These are phyloP conservation scores for Brenthis daphne DNA, from an alignment of 2,888 invertebrate genomes.

Conservation along the genomic window DNA sequence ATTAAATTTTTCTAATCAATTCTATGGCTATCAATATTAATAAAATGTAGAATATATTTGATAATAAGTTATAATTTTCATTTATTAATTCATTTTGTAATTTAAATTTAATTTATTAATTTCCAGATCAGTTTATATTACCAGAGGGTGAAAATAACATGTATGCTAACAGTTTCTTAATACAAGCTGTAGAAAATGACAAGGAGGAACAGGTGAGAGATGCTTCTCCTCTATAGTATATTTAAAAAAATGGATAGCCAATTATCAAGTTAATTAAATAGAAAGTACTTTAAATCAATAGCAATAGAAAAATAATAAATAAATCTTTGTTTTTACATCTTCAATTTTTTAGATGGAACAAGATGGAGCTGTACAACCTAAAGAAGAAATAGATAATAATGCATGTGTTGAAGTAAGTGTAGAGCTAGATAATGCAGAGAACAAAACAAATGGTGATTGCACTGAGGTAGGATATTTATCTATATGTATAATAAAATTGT, in stretches of 20 bases:
- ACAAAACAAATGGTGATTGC: constrained; percentile 51
- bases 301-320: background rate
- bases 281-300: background rate
- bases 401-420: constrained; percentile 42
- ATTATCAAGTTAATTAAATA: background rate
- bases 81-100: too few species aligned
- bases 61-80: too few species aligned
- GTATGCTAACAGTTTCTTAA: constrained; percentile 59
- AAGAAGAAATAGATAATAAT: constrained; percentile 42
- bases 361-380: constrained; percentile 41
- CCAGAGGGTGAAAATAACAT: constrained; percentile 53
- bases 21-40: too few species aligned
- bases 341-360: constrained; percentile 49
- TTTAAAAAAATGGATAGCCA: background rate
- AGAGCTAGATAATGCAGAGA: constrained; percentile 37
- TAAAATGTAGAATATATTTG: too few species aligned
- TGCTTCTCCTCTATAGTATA: constrained; percentile 8
- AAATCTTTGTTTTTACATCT: background rate
- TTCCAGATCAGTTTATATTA: constrained; percentile 64
- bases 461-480: constrained; percentile 55
- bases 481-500: too few species aligned
- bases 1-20: too few species aligned
- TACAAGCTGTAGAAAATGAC: constrained; percentile 54
- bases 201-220: constrained; percentile 51
- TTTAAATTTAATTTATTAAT: constrained; percentile 15